Base-by-base conservation (phyloP, 2,888 invertebrate genomes). In the Cryptocephalus primarius region DNA sequence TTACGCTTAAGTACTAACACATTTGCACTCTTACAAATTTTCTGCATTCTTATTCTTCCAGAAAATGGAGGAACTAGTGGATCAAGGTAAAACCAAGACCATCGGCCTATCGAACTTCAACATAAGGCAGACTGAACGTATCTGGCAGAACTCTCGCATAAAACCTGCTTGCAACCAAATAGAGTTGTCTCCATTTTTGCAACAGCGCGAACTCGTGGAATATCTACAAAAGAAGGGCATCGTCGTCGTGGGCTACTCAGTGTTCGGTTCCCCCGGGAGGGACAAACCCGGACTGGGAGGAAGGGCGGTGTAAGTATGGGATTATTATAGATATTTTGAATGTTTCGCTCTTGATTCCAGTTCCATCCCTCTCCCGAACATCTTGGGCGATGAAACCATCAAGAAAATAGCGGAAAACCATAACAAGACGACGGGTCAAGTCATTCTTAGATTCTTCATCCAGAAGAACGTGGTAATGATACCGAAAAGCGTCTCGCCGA, bases 111-210 rank as follows among this genome's bases (percentile, higher is more conserved):
- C 59, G 68, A 40, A 51, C 51, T 8, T 85, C 79, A 34, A 77
- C 75, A 57, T 86, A 85, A 48, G 86, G 61, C 11, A 84, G 64
- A 63, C 85, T 84, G 1, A 82, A 78, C 38, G 85, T 52, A 32
- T 76, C 73, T 63, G 83, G 12, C 14, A 43, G 12, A 14, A 13
- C 14, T 6, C 63, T 4, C 71, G 65, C 42, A 74, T 79, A 42
- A 76, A 75, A 52, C 85, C 81, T 43, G 75, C 81, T 42, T 69
- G 68, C 67, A 59, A 79, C 4, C 72, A 82, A 72, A 75, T 88
- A 47, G 88, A 89, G 62, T 38, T 50, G 14, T 70, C 73, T 51
- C 65, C 69, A 6, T 71, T 72, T 56, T 68, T 72, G 48, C 71
- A 69, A 47, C 77, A 79, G 55, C 65, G 66, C 12, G 68, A 73